Conservation (phyloP, 2,797 vertebrate species). For the Macrochelys suwanniensis region DNA sequence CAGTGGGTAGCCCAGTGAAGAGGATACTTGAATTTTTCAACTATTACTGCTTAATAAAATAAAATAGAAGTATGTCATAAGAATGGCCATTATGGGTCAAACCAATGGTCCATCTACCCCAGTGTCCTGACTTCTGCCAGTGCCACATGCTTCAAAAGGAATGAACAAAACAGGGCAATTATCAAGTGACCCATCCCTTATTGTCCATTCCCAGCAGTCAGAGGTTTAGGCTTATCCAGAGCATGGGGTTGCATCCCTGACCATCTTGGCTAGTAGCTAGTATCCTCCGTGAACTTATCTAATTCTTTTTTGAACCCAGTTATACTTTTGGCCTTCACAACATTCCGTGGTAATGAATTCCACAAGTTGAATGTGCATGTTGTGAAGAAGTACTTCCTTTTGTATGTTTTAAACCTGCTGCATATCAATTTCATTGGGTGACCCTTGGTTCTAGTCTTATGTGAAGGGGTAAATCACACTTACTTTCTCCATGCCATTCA, state of each 20-base stretch:
- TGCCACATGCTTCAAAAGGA: not conserved
- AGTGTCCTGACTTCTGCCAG: not conserved
- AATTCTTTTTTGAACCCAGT: not conserved
- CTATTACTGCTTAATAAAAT: not conserved
- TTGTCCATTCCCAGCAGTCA: not conserved
- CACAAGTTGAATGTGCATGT: not conserved
- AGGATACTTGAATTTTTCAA: not conserved
- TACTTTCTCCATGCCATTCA: no score
- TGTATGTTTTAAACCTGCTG: not conserved
- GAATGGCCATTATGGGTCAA: not conserved
- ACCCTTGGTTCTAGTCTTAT: no score
- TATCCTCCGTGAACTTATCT: not conserved
- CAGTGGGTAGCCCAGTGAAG: not conserved
- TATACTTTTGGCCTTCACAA: not conserved
- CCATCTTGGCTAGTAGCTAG: not conserved
- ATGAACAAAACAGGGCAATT: not conserved
- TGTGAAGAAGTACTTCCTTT: not conserved
- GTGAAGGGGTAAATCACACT: no score
- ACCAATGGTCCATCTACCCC: not conserved
- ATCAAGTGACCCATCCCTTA: not conserved
- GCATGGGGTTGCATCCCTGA: not conserved
- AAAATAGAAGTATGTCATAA: not conserved
- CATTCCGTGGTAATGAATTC: not conserved
- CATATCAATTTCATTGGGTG: no score
- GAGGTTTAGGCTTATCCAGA: not conserved